Evolutionary conservation across 2,797 vertebrate genomes (phyloP), one percentile per base, ranked within the genome.

Genomic region (Sebastolobus alascanus): DNA sequence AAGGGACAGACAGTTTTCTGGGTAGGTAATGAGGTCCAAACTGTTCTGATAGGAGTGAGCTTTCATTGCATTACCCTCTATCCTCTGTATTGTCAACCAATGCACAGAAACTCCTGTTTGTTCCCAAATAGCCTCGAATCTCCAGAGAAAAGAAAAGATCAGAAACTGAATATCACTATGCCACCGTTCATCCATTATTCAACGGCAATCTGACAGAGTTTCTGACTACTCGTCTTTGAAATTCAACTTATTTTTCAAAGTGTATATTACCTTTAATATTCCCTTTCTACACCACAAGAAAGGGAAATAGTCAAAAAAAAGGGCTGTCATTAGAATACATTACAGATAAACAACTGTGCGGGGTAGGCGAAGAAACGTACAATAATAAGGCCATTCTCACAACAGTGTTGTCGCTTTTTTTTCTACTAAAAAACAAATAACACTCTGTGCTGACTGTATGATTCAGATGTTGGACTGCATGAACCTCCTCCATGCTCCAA

Each of bases 141-240:
- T 84, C 60, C 27, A n/a, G 74, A 77, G 31, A 68, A 56, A 46
- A 56, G 37, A 73, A 46, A 73, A 65, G 33, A 81, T 69, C 22
- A 73, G 65, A 33, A 55, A 52, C 31, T 0, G 29, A 73, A 54
- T 68, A 84, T 63, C 68, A 74, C 78, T 33, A 16, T 14, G 25
- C 38, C 37, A n/a, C 46, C 63, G 58, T 54, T 88, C 40, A 89
- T 90, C 74, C 73, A 90, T 89, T 86, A 93, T 91, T 91, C 68
- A 92, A 29, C 2, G 9, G 33, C 66, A 83, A 76, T 82, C 77
- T 87, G 64, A 81, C 75, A 69, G n/a, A 67, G 31, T 82, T 76
- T 90, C 72, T 77, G 71, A 76, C 50, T 68, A 68, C 54, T 87
- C 25, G 5, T 13, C 82, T 86, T 68, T 79, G 76, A 84, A 89